These are phyloP conservation scores for Rhogogaster chlorosoma DNA, from an alignment of 2,888 invertebrate species.

Conservation along the genomic window DNA sequence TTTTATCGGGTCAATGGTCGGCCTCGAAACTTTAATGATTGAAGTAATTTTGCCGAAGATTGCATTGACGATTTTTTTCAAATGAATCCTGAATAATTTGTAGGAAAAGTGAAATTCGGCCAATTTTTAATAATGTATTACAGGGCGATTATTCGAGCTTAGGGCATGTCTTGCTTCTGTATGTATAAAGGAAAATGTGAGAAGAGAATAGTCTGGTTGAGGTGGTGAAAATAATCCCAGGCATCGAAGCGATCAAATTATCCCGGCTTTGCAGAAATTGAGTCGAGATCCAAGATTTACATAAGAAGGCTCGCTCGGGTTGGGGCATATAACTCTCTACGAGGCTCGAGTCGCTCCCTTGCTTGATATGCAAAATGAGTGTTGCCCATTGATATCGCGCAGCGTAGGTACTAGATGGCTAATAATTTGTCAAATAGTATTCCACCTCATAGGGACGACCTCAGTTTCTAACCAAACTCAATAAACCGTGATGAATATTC, in stretches of 20 bases:
- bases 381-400: neutral
- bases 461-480: neutral
- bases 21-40: neutral
- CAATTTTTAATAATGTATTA: neutral
- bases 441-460: neutral
- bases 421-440: conserved; percentile 2
- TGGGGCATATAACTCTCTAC: neutral
- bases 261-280: conserved; percentile 30
- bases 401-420: neutral
- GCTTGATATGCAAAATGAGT: conserved; percentile 16
- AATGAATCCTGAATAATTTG: neutral
- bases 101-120: neutral
- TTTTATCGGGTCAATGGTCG: neutral
- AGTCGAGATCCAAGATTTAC: conserved; percentile 34
- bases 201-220: neutral
- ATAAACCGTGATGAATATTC: neutral
- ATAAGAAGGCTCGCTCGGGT: conserved; percentile 11
- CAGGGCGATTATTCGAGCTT: neutral
- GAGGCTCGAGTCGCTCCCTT: neutral
- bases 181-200: neutral
- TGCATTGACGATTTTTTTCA: too few species aligned
- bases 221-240: conserved; percentile 32
- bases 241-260: conserved; percentile 41
- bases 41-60: neutral
- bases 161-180: neutral